These are phyloP conservation scores for Harpegnathos saltator DNA, from an alignment of 1,140 invertebrate species.

Conservation along the genomic window DNA sequence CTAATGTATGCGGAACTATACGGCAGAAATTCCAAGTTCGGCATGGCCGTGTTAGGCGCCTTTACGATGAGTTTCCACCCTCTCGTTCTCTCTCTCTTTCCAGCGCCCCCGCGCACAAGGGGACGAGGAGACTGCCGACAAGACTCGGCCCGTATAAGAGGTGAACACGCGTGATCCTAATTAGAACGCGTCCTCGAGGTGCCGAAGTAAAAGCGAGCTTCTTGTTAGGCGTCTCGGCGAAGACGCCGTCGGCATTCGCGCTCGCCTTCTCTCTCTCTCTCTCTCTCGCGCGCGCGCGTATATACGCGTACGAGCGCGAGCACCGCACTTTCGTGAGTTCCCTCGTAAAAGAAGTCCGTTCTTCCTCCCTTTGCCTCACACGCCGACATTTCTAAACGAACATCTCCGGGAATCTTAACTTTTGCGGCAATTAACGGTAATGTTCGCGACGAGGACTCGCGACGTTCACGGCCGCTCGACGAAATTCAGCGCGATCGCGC, in stretches of 20 bases:
- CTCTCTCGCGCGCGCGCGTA: too few relatives aligned
- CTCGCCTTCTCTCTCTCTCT: too few relatives aligned
- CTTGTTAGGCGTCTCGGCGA: conserved; percentile 66
- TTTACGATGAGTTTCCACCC: conserved; percentile 78
- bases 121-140: conserved; percentile 71
- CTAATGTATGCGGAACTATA: conserved; percentile 86
- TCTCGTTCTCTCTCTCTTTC: conserved; percentile 55
- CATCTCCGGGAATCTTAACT: background rate
- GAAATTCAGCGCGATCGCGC: too few relatives aligned
- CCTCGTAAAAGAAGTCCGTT: conserved; percentile 5
- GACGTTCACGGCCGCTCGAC: conserved; percentile 1
- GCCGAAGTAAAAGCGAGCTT: conserved; percentile 79
- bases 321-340: background rate
- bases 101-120: conserved; percentile 42
- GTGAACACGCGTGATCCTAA: conserved; percentile 85
- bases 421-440: background rate
- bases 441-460: background rate
- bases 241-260: conserved; percentile 29
- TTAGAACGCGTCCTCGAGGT: conserved; percentile 83
- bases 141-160: conserved; percentile 67
- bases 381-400: conserved; percentile 20
- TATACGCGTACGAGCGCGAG: conserved; percentile 28
- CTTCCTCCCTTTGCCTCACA: background rate
- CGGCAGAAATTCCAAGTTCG: conserved; percentile 83
- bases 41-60: conserved; percentile 79